phyloP scores from a whole-genome alignment of 2,888 invertebrate genomes.

The Syritta pipiens region DNA sequence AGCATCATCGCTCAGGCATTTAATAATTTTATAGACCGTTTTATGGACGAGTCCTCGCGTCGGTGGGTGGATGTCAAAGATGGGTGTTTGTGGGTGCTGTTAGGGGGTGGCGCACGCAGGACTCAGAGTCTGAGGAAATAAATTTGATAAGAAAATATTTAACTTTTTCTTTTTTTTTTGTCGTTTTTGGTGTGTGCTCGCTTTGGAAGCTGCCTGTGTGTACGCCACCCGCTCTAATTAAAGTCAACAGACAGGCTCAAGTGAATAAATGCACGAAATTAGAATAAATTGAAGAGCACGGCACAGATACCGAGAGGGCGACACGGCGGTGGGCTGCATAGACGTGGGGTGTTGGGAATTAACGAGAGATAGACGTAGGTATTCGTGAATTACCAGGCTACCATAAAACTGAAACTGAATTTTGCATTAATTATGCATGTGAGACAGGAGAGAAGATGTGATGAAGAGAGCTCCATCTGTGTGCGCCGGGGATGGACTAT shows the following conservation, averaged over 20 bases:
- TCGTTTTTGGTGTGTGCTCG: neutral
- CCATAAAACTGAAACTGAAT: conserved; percentile 43
- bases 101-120: neutral
- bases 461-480: conserved; percentile 18
- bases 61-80: conserved; percentile 45
- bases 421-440: conserved; percentile 50
- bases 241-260: conserved; percentile 65
- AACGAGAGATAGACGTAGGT: conserved; percentile 24
- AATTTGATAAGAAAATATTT: conserved; percentile 54
- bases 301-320: conserved; percentile 27
- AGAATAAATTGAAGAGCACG: conserved; percentile 66
- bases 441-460: conserved; percentile 12
- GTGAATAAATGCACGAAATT: conserved; percentile 69
- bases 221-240: conserved; percentile 66
- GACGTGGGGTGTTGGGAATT: neutral
- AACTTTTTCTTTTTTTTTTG: conserved; percentile 13
- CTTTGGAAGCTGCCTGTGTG: conserved; percentile 15
- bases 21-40: conserved; percentile 58
- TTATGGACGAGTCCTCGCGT: conserved; percentile 19
- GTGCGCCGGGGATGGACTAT: conserved; percentile 38
- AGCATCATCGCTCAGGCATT: conserved; percentile 59
- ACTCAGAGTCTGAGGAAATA: conserved; percentile 5
- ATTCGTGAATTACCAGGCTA: conserved; percentile 43
- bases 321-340: neutral
- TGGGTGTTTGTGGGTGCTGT: conserved; percentile 14